Evolutionary conservation across 2,113 vertebrate species (phyloP).

Genomic region (Sinocyclocheilus maitianheensis): DNA sequence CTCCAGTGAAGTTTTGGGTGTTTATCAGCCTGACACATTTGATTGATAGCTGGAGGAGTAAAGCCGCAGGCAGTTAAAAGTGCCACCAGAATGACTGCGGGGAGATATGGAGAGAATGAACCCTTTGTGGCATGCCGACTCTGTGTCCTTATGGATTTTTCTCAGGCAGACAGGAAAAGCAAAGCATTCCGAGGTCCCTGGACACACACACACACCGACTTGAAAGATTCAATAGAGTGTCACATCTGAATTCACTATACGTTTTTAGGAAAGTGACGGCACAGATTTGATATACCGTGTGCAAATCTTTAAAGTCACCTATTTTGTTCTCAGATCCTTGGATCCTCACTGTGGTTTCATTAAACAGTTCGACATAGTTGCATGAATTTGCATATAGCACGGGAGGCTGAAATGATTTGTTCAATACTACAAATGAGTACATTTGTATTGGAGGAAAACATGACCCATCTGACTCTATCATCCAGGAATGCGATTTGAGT

Average conservation of each 20-base stretch:
- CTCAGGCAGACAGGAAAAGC: slow-evolving; percentile 38
- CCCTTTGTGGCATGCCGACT: slow-evolving; percentile 46
- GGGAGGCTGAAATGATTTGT: slow-evolving; percentile 31
- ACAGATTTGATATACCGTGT: not conserved
- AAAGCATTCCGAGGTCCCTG: slow-evolving; percentile 18
- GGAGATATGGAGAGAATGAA: slow-evolving; percentile 46
- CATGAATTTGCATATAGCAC: not conserved
- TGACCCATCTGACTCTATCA: slow-evolving; percentile 49
- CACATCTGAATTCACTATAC: slow-evolving; percentile 1
- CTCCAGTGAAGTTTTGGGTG: slow-evolving; percentile 59
- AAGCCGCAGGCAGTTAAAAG: slow-evolving; percentile 52
- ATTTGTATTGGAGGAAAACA: slow-evolving; percentile 51
- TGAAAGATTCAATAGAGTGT: slow-evolving; percentile 17
- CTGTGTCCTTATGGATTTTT: slow-evolving; percentile 36
- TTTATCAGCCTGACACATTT: slow-evolving; percentile 66
- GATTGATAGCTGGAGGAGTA: slow-evolving; percentile 56
- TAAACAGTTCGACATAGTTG: not conserved
- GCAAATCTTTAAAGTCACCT: not conserved
- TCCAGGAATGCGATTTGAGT: slow-evolving; percentile 52
- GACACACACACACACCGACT: slow-evolving; percentile 8
- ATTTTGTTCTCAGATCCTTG: not conserved
- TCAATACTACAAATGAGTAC: slow-evolving; percentile 34
- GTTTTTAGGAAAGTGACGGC: not conserved
- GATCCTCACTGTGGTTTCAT: not conserved
- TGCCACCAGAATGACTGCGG: slow-evolving; percentile 59